A percentile compares a stretch with the other conserved stretches of the same genome.
Conservation (phyloP, 2,113 vertebrate species). For the Rafetus swinhoei region DNA sequence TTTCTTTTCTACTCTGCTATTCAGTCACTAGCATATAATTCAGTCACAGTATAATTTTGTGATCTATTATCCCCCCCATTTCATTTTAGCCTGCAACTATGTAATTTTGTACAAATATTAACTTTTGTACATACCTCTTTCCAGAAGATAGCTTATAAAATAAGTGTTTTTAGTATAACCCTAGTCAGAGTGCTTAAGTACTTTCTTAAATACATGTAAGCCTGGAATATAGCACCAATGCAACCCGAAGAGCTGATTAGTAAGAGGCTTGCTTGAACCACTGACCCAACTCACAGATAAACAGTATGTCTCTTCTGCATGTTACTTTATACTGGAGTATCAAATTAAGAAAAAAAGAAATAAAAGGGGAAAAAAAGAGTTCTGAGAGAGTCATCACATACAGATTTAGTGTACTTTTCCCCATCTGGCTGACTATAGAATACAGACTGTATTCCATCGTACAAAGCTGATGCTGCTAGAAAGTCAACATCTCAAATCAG, state of each 20-base stretch:
- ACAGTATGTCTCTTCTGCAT: slow-evolving; percentile 18
- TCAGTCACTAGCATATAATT: background rate
- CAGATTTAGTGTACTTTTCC: fast-evolving
- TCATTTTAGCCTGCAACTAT: background rate
- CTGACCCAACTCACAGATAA: slow-evolving; percentile 2
- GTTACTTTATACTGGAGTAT: fast-evolving
- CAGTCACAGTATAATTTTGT: background rate
- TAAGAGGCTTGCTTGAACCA: background rate
- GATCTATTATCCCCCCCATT: fast-evolving
- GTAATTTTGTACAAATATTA: background rate
- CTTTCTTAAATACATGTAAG: background rate
- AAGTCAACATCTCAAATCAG: background rate
- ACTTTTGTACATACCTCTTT: background rate
- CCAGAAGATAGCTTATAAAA: background rate
- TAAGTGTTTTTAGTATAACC: background rate
- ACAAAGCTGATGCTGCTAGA: background rate
- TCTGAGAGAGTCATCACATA: background rate
- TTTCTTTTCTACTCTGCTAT: background rate
- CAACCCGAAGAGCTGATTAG: background rate
- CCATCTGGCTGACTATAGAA: background rate
- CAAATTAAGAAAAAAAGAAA: background rate
- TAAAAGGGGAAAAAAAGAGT: background rate
- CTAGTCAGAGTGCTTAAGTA: background rate
- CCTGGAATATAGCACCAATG: background rate
- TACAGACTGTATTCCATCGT: fast-evolving